phyloP scores from a whole-genome alignment of 2,888 invertebrate genomes.

The Osedax frankpressi region DNA sequence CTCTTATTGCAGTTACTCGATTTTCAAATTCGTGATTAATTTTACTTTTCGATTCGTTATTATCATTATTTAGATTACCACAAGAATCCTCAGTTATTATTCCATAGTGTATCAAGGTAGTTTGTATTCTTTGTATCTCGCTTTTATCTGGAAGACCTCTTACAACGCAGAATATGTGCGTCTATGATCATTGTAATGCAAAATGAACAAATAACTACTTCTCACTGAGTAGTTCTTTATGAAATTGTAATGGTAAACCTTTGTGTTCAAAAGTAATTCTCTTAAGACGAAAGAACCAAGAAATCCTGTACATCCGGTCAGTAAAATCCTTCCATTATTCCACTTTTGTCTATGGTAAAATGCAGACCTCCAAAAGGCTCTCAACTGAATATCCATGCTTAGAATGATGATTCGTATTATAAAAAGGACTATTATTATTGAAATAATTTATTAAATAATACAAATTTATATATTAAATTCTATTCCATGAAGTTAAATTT shows the following conservation, averaged over 20 bases:
- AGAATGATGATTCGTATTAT: no score
- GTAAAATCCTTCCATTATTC: constrained; percentile 40
- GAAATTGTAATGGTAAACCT: no score
- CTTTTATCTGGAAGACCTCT: constrained; percentile 38
- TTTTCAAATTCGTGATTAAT: constrained; percentile 26
- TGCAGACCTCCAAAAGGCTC: constrained; percentile 47
- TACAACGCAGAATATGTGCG: constrained; percentile 42
- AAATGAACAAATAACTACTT: no score
- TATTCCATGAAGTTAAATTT: no score
- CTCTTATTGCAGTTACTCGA: constrained; percentile 35
- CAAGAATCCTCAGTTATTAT: not conserved
- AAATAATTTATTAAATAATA: no score
- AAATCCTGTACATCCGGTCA: constrained; percentile 47
- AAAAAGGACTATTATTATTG: no score
- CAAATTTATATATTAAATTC: no score
- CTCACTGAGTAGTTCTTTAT: no score
- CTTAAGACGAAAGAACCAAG: constrained; percentile 43
- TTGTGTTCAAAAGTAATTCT: constrained; percentile 39
- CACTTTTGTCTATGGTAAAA: constrained; percentile 39
- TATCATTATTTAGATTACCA: not conserved
- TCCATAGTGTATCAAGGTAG: constrained; percentile 34
- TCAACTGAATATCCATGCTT: constrained; percentile 47
- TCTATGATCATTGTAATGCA: constrained; percentile 32
- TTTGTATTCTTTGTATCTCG: constrained; percentile 32
- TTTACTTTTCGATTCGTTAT: constrained; percentile 29